Percentiles rank a stretch among this genome's conserved stretches.
Evolutionary conservation across 2,888 invertebrate genomes (phyloP).

Genomic region (Aricia artaxerxes): DNA sequence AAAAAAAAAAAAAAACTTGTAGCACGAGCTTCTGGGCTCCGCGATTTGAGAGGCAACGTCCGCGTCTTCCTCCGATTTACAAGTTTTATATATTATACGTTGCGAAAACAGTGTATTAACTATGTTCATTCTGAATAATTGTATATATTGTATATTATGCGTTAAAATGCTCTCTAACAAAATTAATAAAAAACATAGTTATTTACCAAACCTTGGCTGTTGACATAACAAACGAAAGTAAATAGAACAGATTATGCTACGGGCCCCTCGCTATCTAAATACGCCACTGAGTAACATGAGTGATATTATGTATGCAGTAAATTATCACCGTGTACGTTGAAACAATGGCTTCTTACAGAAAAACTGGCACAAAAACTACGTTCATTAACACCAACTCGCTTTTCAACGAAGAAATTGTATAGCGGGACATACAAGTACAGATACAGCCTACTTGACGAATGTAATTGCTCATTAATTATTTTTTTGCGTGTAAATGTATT

Average conservation of each 20-base stretch:
- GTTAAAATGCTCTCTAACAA: too few relatives aligned
- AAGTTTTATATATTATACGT: too few relatives aligned
- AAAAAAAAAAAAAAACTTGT: too few relatives aligned
- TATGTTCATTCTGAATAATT: too few relatives aligned
- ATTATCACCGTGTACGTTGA: conserved; percentile 8
- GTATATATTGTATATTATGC: too few relatives aligned
- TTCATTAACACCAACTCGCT: conserved; percentile 13
- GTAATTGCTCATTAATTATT: neutral
- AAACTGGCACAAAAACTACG: conserved; percentile 19
- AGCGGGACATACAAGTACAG: neutral
- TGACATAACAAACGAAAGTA: neutral
- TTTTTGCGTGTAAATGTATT: neutral
- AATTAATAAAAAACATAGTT: too few relatives aligned
- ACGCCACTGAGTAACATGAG: neutral
- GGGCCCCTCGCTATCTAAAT: neutral
- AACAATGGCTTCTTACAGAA: conserved; percentile 15
- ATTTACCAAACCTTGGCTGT: too few relatives aligned
- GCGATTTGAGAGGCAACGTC: too few relatives aligned
- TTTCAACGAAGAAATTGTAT: conserved; percentile 10
- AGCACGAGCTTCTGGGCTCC: too few relatives aligned
- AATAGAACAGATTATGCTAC: neutral
- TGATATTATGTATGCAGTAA: conserved; percentile 20
- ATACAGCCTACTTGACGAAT: conserved; percentile 4
- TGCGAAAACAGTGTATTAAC: too few relatives aligned
- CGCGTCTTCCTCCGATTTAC: too few relatives aligned